These are phyloP conservation scores for Ambastaia sidthimunki DNA, from an alignment of 2,797 vertebrate species.

Conservation along the genomic window DNA sequence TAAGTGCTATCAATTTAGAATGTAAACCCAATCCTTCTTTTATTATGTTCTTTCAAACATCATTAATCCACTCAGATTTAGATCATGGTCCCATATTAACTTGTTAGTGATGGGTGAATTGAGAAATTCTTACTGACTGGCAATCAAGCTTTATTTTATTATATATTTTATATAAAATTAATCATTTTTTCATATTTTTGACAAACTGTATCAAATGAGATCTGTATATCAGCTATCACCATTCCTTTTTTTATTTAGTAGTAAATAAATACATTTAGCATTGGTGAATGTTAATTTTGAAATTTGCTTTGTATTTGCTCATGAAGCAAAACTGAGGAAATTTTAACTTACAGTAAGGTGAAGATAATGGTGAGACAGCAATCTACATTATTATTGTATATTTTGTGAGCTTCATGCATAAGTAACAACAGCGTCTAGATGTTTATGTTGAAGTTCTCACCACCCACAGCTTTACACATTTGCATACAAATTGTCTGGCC, in stretches of 20 bases:
- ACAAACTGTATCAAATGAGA: too few relatives aligned
- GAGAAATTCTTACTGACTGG: too few relatives aligned
- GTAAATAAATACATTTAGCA: too few relatives aligned
- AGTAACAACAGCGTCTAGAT: constrained; percentile 22
- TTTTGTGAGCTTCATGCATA: constrained; percentile 11
- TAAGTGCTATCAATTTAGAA: neutral
- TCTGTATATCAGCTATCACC: too few relatives aligned
- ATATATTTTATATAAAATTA: neutral
- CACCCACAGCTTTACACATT: constrained; percentile 51
- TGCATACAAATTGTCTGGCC: constrained; percentile 62
- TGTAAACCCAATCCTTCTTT: neutral
- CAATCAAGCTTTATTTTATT: neutral
- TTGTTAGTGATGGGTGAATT: neutral
- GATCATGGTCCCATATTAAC: neutral
- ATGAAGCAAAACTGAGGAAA: too few relatives aligned
- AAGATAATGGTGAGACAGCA: too few relatives aligned
- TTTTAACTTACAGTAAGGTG: too few relatives aligned
- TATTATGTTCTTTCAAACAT: neutral
- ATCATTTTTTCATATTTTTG: neutral
- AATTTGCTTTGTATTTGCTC: too few relatives aligned
- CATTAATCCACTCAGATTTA: neutral
- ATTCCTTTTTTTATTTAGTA: too few relatives aligned
- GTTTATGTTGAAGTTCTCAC: constrained; percentile 42
- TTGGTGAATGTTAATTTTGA: too few relatives aligned
- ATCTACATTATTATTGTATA: constrained; percentile 27